Evolutionary conservation across 2,888 invertebrate genomes (phyloP), one percentile per base, ranked within the genome.

Genomic region (Allacma fusca): DNA sequence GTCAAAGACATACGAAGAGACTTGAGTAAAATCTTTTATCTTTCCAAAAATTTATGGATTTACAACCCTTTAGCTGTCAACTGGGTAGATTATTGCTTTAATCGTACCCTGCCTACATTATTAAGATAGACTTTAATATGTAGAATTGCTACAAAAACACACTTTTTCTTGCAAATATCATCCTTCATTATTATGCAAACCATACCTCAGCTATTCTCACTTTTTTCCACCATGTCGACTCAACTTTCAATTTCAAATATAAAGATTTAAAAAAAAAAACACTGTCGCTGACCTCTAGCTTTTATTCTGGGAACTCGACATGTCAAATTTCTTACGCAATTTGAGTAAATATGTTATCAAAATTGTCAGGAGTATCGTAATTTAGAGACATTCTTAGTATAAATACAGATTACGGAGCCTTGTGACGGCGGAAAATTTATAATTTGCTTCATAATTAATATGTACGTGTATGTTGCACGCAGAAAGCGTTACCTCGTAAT

Each of bases 31-130:
- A 62, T 62, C n/a, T 62, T 62, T 26, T 62, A 24, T 62, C 62
- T 62, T 62, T 62, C n/a, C 12, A 62, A 24, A 62, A 23, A 24
- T 62, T 24, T 62, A 62, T 26, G 26, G 26, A 9, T 62, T 62
- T 62, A 62, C 62, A 62, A 62, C 24, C 26, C 62, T 62, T 26
- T 62, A 24, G 62, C 62, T 62, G 62, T 62, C 62, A 62, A 24
- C 62, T 62, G 4, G 62, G 24, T 62, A 24, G 4, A 21, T 16
- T 62, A 9, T 12, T 24, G 4, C 16, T 50, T 13, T 50, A 50
- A 1, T 19, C 50, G 16, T 50, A 50, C 50, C 19, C n/a, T 50
- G 50, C n/a, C 50, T 50, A n/a, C 50, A n/a, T 50, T 50, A 50
- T 50, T 34, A 34, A 34, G 34, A 34, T 34, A 9, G 34, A 9